These are phyloP conservation scores for Adelognathus sp. DNA, from an alignment of 2,888 invertebrate genomes.

Conservation along the genomic window DNA sequence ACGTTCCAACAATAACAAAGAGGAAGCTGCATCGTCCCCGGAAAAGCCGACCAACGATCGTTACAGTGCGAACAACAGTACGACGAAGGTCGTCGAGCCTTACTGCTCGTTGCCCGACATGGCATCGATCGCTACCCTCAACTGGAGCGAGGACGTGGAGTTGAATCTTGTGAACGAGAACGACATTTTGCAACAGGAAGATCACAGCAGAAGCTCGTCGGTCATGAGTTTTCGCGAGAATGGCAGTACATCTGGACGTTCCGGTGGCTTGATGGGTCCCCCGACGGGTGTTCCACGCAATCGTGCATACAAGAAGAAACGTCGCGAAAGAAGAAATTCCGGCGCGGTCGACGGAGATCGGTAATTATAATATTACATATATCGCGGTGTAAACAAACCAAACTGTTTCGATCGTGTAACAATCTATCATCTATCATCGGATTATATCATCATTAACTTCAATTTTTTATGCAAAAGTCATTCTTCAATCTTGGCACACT, in stretches of 20 bases:
- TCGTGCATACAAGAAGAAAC: conserved; percentile 79
- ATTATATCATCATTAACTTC: no score
- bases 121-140: conserved; percentile 69
- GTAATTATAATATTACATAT: conserved; percentile 74
- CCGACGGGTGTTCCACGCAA: conserved; percentile 64
- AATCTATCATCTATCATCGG: no score
- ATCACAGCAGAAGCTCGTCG: conserved; percentile 82
- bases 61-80: conserved; percentile 63
- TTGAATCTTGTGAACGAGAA: conserved; percentile 81
- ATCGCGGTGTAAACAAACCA: neutral
- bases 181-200: conserved; percentile 66
- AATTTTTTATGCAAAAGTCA: no score
- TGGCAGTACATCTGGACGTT: conserved; percentile 63
- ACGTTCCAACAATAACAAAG: conserved; percentile 62
- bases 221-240: conserved; percentile 81
- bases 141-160: conserved; percentile 86
- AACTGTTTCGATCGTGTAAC: no score
- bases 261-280: conserved; percentile 43
- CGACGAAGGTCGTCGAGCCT: conserved; percentile 66
- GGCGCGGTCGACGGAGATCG: conserved; percentile 81
- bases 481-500: no score
- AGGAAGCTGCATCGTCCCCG: conserved; percentile 62
- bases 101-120: conserved; percentile 53
- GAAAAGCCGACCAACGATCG: conserved; percentile 67
- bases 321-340: conserved; percentile 80